These are phyloP conservation scores for Lepilemur ruficaudatus DNA, from an alignment of 2,797 vertebrate genomes.

Conservation along the genomic window DNA sequence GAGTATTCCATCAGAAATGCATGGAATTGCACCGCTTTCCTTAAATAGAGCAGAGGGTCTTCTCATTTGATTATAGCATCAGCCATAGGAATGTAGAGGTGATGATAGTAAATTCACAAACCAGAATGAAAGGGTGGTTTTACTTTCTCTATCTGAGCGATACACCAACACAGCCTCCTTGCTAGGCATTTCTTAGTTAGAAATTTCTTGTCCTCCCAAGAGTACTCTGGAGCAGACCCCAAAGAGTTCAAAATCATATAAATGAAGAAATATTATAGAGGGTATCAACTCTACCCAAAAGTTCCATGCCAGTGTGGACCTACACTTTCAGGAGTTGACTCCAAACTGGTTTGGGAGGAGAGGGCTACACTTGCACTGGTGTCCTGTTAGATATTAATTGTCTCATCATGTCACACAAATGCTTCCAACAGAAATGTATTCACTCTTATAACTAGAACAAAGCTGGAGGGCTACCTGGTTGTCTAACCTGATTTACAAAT, in stretches of 20 bases:
- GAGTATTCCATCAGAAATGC: neutral
- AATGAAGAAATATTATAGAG: neutral
- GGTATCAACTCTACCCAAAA: neutral
- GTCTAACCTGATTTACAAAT: conserved; percentile 44
- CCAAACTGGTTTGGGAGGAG: neutral
- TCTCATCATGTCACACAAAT: neutral
- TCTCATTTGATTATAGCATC: neutral
- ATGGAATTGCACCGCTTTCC: neutral
- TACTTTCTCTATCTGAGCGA: neutral
- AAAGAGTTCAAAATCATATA: neutral
- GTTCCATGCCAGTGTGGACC: neutral
- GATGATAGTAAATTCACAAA: neutral
- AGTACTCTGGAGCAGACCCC: neutral
- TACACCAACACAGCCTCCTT: neutral
- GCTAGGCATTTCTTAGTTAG: neutral
- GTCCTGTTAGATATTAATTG: neutral
- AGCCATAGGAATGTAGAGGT: neutral
- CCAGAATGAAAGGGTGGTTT: neutral
- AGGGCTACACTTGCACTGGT: neutral
- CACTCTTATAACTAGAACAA: neutral
- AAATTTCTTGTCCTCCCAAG: neutral
- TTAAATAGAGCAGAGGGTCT: neutral
- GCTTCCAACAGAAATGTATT: neutral
- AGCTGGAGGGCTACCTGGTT: conserved; percentile 16
- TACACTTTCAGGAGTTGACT: neutral